Percentiles rank a stretch among this genome's conserved stretches.
Conservation (phyloP, 2,113 vertebrate species). For the Ardeotis arabs region DNA sequence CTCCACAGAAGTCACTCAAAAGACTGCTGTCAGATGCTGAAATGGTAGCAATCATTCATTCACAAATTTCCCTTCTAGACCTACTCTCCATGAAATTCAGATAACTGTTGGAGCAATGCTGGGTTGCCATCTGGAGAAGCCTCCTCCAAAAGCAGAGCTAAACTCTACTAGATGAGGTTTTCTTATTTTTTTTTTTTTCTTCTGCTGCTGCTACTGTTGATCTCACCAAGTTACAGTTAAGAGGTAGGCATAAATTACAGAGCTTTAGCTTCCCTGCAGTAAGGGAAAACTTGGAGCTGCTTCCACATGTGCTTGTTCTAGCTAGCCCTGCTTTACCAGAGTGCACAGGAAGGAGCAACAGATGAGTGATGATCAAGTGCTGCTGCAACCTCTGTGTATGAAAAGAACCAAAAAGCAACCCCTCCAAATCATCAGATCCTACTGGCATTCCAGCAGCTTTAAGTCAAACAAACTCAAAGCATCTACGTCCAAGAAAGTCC, state of each 20-base stretch:
- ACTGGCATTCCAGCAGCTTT: background rate
- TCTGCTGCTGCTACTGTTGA: background rate
- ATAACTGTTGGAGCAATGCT: background rate
- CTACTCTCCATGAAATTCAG: constrained; percentile 23
- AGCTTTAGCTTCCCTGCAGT: background rate
- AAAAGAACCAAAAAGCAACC: background rate
- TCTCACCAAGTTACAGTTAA: background rate
- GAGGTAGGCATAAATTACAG: background rate
- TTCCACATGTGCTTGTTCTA: background rate
- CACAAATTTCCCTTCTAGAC: background rate
- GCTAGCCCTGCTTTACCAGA: background rate
- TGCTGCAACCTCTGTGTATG: background rate
- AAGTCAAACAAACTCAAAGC: background rate
- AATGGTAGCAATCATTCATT: constrained; percentile 43
- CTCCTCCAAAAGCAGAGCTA: background rate
- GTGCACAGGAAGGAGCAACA: background rate
- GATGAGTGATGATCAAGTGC: background rate
- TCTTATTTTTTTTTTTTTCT: background rate
- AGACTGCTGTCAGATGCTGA: constrained; percentile 1
- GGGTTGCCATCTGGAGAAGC: background rate
- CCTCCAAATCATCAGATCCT: background rate
- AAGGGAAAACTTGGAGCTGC: background rate
- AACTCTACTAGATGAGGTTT: background rate
- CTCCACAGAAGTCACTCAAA: background rate
- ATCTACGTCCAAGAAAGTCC: background rate